Base-by-base conservation (phyloP, 2,888 invertebrate genomes). In the Chalcis sispes region DNA sequence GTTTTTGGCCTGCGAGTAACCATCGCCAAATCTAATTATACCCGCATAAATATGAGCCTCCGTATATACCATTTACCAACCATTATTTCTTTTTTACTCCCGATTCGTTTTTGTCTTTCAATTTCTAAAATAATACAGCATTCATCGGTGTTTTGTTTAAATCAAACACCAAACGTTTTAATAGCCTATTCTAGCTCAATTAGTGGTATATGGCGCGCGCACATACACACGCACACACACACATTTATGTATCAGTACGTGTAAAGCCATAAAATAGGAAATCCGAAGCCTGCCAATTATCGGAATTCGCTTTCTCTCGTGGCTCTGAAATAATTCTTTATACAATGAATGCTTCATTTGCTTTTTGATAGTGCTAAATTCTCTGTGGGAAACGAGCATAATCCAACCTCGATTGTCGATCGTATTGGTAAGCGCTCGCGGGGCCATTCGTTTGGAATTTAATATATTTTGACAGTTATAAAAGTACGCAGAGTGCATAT, bases 1-100 rank as follows among this genome's bases (percentile, higher is more conserved):
- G 64, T 18, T 56, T 61, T 59, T 23, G 27, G 25, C 13, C 18
- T 4, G 42, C 15, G 10, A 36, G 32, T 36, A 50, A 46, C 61
- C 40, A 59, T 46, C 13, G 36, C 29, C 25, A 2, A 1, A 18
- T 25, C 72, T 69, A 69, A 69, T 67, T 66, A 42, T 50, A 25
- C 52, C 23, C 32, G 23, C 50, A 75, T 58, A 70, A 56, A 48
- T 61, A 74, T 54, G 13, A 15, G 4, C n/a, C 42, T 42, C 15
- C 42, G 7, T 42, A 42, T 13, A 4, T 42, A 42, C 15, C 2
- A 36, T n/a, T n/a, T 36, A 36, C 36, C 36, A 36, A n/a, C 36
- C 10, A 7, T 10, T 36, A 1, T 15, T 25, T 48, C 20, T 32
- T 27, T 10, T 48, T 36, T 36, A 36, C 50, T 50, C 48, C 15